A percentile compares a stretch with the other conserved stretches of the same genome.
Conservation (phyloP, 2,113 vertebrate species). For the Pardalotus punctatus region DNA sequence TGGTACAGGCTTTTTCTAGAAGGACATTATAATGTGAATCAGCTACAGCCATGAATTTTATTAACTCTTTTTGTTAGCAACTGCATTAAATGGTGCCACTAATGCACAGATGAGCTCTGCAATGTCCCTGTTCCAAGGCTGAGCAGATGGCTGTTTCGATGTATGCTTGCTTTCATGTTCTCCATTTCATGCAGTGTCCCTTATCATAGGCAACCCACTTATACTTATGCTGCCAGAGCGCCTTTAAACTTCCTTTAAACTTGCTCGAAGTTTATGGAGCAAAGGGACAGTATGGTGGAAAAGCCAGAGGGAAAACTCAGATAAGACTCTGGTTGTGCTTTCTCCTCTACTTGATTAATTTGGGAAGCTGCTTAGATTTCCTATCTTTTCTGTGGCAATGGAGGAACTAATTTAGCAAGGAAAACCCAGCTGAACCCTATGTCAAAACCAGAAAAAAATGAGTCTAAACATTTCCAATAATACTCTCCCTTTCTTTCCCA, state of each 20-base stretch:
- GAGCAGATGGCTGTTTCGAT: slow-evolving; percentile 58
- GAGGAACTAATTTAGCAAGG: background rate
- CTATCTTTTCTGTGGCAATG: background rate
- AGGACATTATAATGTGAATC: slow-evolving; percentile 59
- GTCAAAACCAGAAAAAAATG: background rate
- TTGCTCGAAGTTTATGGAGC: slow-evolving; percentile 6
- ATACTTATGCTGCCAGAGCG: background rate
- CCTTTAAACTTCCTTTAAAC: slow-evolving; percentile 62
- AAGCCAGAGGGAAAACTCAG: slow-evolving; percentile 49
- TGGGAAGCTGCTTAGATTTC: slow-evolving; percentile 3
- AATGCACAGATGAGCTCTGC: slow-evolving; percentile 52
- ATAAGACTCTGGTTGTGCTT: slow-evolving; percentile 29
- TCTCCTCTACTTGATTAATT: slow-evolving; percentile 16
- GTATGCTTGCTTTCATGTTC: slow-evolving; percentile 51
- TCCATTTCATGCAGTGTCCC: slow-evolving; percentile 27
- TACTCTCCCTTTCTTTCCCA: background rate
- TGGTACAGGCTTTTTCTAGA: background rate
- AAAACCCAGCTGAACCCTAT: background rate
- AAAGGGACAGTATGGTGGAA: background rate
- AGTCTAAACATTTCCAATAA: background rate
- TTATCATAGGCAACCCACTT: slow-evolving; percentile 35
- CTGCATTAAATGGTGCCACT: slow-evolving; percentile 46
- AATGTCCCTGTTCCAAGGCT: slow-evolving; percentile 44
- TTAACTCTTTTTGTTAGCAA: slow-evolving; percentile 59
- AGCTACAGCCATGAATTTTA: slow-evolving; percentile 56